Conservation (phyloP, 1,140 invertebrate species). For the Rhyacophila brunnea region DNA sequence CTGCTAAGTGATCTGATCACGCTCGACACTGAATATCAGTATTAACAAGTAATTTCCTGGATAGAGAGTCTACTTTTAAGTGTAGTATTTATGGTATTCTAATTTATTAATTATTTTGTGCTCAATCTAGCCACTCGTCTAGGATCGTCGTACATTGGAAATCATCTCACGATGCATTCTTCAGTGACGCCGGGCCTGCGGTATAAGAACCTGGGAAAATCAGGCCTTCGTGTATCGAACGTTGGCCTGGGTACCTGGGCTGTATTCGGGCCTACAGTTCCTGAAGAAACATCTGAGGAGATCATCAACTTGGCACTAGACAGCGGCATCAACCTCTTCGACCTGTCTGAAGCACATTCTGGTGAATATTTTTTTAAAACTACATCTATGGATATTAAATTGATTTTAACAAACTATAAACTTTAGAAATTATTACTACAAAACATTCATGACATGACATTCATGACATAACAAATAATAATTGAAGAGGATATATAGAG, state of each 20-base stretch:
- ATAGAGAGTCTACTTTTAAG: too few species aligned
- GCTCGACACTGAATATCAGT: too few species aligned
- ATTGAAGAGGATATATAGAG: too few species aligned
- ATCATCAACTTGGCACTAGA: constrained; percentile 92
- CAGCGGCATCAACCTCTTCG: constrained; percentile 94
- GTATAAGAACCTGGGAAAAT: constrained; percentile 90
- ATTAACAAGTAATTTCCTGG: too few species aligned
- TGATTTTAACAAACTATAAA: too few species aligned
- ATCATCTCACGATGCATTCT: constrained; percentile 51
- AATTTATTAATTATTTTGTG: too few species aligned
- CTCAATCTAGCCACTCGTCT: constrained; percentile 43
- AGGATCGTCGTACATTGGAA: constrained; percentile 48
- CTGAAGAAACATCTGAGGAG: constrained; percentile 87
- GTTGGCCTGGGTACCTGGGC: constrained; percentile 91
- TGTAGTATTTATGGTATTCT: too few species aligned
- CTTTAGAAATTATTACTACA: too few species aligned
- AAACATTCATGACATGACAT: too few species aligned
- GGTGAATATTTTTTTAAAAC: constrained; percentile 45
- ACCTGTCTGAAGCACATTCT: constrained; percentile 92
- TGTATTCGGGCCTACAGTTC: constrained; percentile 73
- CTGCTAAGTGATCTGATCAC: too few species aligned
- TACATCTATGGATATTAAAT: too few species aligned
- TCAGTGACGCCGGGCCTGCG: constrained; percentile 73
- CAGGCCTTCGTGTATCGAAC: constrained; percentile 87
- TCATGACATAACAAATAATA: too few species aligned